phyloP scores from a whole-genome alignment of 2,797 vertebrate genomes.

The Triplophysa yarkandensis region DNA sequence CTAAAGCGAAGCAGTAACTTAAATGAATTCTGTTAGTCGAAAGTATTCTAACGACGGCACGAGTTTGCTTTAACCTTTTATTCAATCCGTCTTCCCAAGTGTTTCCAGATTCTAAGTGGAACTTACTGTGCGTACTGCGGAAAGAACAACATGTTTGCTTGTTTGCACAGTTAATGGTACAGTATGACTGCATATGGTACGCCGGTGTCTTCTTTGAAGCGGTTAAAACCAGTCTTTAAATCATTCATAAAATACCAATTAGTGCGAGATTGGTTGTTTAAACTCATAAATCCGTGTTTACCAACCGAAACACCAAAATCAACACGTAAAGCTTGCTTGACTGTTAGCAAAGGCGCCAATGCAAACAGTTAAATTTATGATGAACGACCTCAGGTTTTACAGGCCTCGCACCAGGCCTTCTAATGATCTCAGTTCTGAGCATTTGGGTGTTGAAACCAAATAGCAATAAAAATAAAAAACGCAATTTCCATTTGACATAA shows the following conservation, averaged over 20 bases:
- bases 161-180: conserved; percentile 22
- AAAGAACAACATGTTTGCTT: conserved; percentile 30
- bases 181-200: conserved; percentile 30
- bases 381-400: conserved; percentile 58
- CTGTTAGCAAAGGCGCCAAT: conserved; percentile 56
- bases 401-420: conserved; percentile 45
- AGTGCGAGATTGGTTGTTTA: conserved; percentile 44
- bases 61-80: neutral
- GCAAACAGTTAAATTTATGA: conserved; percentile 63
- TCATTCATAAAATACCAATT: conserved; percentile 64
- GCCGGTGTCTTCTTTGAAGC: neutral
- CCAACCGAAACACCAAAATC: conserved; percentile 56
- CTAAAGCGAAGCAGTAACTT: neutral
- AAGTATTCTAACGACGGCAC: neutral
- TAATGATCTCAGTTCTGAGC: conserved; percentile 56
- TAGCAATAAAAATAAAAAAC: conserved; percentile 39
- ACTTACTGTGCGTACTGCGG: neutral
- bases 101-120: conserved; percentile 13
- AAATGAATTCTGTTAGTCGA: neutral
- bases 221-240: conserved; percentile 48
- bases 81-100: conserved; percentile 9
- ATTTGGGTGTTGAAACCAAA: conserved; percentile 33
- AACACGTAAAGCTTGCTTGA: conserved; percentile 54
- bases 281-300: conserved; percentile 53
- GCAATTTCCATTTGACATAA: conserved; percentile 54